Evolutionary conservation across 2,888 invertebrate species (phyloP), one percentile per base, ranked within the genome.

Genomic region (Rhingia campestris): DNA sequence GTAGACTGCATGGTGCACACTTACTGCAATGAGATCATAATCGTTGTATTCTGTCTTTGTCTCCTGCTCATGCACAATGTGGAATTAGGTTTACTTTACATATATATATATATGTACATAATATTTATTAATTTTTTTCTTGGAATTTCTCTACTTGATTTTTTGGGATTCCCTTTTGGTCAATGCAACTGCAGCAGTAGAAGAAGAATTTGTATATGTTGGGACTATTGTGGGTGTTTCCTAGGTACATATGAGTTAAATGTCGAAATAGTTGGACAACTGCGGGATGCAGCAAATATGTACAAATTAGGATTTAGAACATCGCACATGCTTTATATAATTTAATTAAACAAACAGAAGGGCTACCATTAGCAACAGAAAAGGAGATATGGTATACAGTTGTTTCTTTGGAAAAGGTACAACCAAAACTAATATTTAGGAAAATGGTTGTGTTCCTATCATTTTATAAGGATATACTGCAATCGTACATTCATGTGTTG

Each of bases 321-420:
- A 49, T 14, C 37, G 54, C 72, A 72, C 77, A 63, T 77, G 67
- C 39, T 70, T 59, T 74, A n/a, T 12, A 66, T 43, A 80, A 84
- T 84, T 84, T 84, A 80, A 84, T 84, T 80, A 84, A 75, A 80
- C 47, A 80, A 80, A 84, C 70, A 66, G 53, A 79, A 79, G 30
- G 32, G 37, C 45, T 67, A 51, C 49, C 35, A 64, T 33, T 35
- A 70, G 12, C 6, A 49, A 12, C 47, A 12, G 37, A 43, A 9
- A 47, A 39, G 12, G 43, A 45, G 12, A 12, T 12, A 6, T 45
- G 1, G 6, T 12, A 45, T 22, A 22, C 22, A 22, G 22, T 22
- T 12, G 22, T 47, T 14, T 22, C 22, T 4, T 22, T 30, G 49
- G 22, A 30, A 49, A 49, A 14, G 9, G 49, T 0, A 41, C 41